phyloP scores from a whole-genome alignment of 2,113 vertebrate genomes.

The Anoplopoma fimbria region DNA sequence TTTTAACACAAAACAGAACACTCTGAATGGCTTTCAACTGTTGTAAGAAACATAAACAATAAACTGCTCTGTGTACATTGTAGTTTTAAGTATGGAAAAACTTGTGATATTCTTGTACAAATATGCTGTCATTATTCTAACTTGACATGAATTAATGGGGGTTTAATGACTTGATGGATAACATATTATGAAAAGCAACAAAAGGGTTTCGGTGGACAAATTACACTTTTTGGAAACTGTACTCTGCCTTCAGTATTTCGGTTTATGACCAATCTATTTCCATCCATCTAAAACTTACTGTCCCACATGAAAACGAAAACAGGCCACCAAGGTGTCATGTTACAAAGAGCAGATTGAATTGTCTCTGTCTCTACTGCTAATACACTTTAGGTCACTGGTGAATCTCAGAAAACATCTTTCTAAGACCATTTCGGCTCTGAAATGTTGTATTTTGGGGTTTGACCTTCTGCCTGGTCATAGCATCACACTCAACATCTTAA shows the following conservation, averaged over 20 bases:
- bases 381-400: slow-evolving; percentile 1
- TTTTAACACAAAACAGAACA: slow-evolving; percentile 24
- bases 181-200: neutral
- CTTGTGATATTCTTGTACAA: neutral
- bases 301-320: neutral
- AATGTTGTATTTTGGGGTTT: slow-evolving; percentile 24
- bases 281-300: neutral
- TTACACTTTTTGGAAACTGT: neutral
- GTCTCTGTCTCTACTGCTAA: neutral
- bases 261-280: neutral
- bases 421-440: neutral
- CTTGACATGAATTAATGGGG: neutral
- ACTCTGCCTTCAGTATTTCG: neutral
- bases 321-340: neutral
- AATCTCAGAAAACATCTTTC: slow-evolving; percentile 19
- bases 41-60: neutral
- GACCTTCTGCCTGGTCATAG: slow-evolving; percentile 23
- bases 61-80: neutral
- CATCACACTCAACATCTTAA: slow-evolving; percentile 50
- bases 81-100: neutral
- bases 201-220: neutral
- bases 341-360: slow-evolving; percentile 9
- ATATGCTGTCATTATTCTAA: neutral
- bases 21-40: slow-evolving; percentile 4
- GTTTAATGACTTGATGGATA: neutral